Percentiles rank a stretch among this genome's conserved stretches.
Evolutionary conservation across 2,888 invertebrate genomes (phyloP).

Genomic region (Himalopsyche anomala): DNA sequence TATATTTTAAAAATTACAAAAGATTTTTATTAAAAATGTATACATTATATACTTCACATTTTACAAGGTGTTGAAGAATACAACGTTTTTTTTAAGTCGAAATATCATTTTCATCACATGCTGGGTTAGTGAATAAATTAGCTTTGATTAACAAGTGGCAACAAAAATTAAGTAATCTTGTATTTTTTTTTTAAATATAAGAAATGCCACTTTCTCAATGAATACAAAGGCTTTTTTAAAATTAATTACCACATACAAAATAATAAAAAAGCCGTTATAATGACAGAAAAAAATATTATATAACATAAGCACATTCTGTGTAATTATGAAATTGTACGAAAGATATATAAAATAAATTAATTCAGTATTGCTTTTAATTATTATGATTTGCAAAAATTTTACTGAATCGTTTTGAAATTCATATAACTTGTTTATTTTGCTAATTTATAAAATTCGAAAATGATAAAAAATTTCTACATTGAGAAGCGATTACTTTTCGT

Average conservation of each 20-base stretch:
- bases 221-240: constrained; percentile 19
- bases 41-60: too few species aligned
- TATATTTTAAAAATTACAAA: too few species aligned
- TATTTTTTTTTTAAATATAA: not conserved
- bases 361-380: too few species aligned
- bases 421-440: too few species aligned
- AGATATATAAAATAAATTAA: too few species aligned
- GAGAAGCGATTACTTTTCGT: not conserved
- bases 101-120: constrained; percentile 2
- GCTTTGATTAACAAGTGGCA: not conserved
- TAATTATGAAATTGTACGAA: not conserved
- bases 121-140: constrained; percentile 12
- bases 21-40: too few species aligned
- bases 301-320: not conserved
- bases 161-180: constrained; percentile 4
- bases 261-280: not conserved
- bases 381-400: too few species aligned
- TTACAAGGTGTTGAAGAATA: too few species aligned
- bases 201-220: constrained; percentile 26
- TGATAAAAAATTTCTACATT: too few species aligned
- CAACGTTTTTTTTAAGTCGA: too few species aligned
- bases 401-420: too few species aligned
- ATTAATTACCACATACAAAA: constrained; percentile 12
- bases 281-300: not conserved
- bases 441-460: too few species aligned